phyloP scores from a whole-genome alignment of 2,113 vertebrate genomes.

The Uria lomvia region DNA sequence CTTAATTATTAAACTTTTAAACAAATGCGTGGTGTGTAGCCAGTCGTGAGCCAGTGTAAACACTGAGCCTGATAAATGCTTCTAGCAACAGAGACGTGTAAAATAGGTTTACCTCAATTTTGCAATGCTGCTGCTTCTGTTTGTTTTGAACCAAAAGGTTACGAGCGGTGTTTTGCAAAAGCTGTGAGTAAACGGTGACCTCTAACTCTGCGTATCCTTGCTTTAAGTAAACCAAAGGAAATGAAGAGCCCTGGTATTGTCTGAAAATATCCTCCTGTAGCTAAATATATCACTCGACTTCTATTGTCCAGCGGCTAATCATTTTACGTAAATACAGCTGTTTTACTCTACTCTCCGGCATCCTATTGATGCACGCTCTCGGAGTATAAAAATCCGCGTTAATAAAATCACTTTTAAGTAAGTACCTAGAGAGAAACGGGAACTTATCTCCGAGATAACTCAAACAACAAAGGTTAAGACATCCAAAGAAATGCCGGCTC shows the following conservation, averaged over 20 bases:
- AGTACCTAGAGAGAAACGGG: not conserved
- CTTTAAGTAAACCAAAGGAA: constrained; percentile 71
- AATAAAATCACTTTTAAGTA: not conserved
- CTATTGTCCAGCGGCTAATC: constrained; percentile 14
- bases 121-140: not conserved
- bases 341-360: not conserved
- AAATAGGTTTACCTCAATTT: not conserved
- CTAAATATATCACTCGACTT: constrained; percentile 62
- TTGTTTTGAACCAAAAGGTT: constrained; percentile 46
- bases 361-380: not conserved
- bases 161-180: not conserved
- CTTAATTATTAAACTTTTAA: constrained; percentile 41
- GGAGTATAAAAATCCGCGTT: not conserved
- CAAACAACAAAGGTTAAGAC: not conserved
- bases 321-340: constrained; percentile 43
- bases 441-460: not conserved
- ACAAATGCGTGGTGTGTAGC: not conserved
- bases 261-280: constrained; percentile 69
- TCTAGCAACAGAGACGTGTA: not conserved
- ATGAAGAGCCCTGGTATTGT: constrained; percentile 68
- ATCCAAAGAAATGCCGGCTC: not conserved
- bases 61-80: not conserved
- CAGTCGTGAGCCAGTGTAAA: not conserved
- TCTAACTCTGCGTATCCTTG: constrained; percentile 66
- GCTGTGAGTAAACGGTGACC: constrained; percentile 66